These are phyloP conservation scores for Melanotaenia maccullochi DNA, from an alignment of 2,797 vertebrate species.

Conservation along the genomic window DNA sequence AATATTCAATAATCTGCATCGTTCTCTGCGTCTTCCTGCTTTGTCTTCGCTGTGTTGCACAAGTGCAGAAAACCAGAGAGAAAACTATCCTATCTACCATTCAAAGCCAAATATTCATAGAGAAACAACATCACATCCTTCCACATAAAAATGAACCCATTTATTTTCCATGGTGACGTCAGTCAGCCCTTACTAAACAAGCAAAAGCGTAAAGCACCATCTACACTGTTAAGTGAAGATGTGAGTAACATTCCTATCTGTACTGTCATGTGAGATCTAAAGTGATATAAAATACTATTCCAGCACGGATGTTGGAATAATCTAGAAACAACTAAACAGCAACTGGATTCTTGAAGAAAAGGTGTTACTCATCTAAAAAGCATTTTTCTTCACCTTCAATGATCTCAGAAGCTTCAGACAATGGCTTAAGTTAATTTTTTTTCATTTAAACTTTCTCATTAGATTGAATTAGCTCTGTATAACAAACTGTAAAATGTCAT, in stretches of 20 bases:
- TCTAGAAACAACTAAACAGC: not conserved
- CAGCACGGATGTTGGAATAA: not conserved
- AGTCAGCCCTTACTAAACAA: not conserved
- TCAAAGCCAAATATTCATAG: not conserved
- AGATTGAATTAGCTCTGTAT: not conserved
- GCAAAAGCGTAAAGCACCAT: not conserved
- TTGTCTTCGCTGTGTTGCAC: constrained; percentile 7
- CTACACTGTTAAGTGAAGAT: not conserved
- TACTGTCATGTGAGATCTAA: constrained; percentile 17
- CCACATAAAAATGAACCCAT: not conserved
- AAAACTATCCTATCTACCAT: not conserved
- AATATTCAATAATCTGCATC: constrained; percentile 19
- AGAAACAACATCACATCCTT: not conserved
- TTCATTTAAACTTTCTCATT: not conserved
- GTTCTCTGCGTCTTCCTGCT: constrained; percentile 4
- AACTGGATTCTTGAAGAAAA: not conserved
- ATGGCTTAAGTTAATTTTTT: not conserved
- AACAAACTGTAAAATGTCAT: not conserved
- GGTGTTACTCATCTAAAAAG: not conserved
- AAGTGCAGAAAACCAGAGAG: not conserved
- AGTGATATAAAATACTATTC: constrained; percentile 4
- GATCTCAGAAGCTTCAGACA: not conserved
- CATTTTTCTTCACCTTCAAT: not conserved
- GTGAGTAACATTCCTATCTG: not conserved
- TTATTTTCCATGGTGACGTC: not conserved